These are phyloP conservation scores for Ibidorhyncha struthersii DNA, from an alignment of 2,113 vertebrate genomes.

Conservation along the genomic window DNA sequence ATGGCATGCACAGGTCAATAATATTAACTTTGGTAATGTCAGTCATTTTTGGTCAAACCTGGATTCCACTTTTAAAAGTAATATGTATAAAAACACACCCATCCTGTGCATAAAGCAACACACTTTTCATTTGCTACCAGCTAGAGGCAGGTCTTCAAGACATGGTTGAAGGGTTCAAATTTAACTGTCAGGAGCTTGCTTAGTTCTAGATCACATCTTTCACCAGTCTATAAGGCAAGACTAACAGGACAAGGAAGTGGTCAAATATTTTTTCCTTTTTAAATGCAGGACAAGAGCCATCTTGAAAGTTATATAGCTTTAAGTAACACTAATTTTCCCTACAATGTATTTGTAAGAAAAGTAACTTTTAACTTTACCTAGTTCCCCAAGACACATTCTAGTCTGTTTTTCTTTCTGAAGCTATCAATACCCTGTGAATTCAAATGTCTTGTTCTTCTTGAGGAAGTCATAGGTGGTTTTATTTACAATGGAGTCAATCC, in stretches of 20 bases:
- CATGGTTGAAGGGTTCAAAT: not conserved
- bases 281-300: slow-evolving; percentile 26
- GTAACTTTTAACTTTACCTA: not conserved
- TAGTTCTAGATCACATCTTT: not conserved
- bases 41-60: slow-evolving; percentile 65
- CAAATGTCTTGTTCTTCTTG: slow-evolving; percentile 61
- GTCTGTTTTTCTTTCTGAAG: not conserved
- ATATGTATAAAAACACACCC: not conserved
- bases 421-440: slow-evolving; percentile 47
- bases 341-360: slow-evolving; percentile 11
- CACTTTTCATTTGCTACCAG: not conserved
- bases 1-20: slow-evolving; percentile 49
- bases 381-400: slow-evolving; percentile 38
- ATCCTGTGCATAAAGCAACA: slow-evolving; percentile 26
- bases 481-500: slow-evolving; percentile 77
- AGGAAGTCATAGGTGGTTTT: slow-evolving; percentile 67
- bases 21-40: slow-evolving; percentile 65
- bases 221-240: not conserved
- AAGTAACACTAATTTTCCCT: not conserved
- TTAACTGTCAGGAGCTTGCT: not conserved
- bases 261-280: not conserved
- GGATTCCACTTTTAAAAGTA: not conserved
- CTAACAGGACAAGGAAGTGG: slow-evolving; percentile 23
- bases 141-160: slow-evolving; percentile 48
- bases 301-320: not conserved